These are phyloP conservation scores for Notodonta ziczac DNA, from an alignment of 2,888 invertebrate genomes.

Conservation along the genomic window DNA sequence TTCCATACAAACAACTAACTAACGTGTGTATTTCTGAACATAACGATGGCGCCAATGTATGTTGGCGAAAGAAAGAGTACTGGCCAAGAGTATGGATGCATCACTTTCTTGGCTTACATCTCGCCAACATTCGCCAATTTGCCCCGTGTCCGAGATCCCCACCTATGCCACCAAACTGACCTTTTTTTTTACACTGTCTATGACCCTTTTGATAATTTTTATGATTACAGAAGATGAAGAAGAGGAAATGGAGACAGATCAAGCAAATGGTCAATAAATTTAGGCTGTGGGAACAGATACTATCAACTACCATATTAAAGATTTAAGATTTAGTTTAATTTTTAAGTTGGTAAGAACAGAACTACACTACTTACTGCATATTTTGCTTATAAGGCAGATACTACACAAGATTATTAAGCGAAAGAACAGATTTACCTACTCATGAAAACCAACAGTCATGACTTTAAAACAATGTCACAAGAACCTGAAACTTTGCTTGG, in stretches of 20 bases:
- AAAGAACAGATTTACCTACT: constrained; percentile 46
- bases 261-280: constrained; percentile 64
- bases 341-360: constrained; percentile 67
- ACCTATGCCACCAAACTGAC: too few relatives aligned
- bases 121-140: too few relatives aligned
- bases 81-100: too few relatives aligned
- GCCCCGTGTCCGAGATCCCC: too few relatives aligned
- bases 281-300: constrained; percentile 58
- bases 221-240: constrained; percentile 77
- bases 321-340: constrained; percentile 2
- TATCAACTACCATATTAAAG: constrained; percentile 11
- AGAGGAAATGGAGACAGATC: constrained; percentile 80
- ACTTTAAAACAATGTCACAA: not conserved
- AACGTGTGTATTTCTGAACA: too few relatives aligned
- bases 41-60: too few relatives aligned
- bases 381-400: constrained; percentile 56
- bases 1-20: too few relatives aligned
- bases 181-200: not conserved
- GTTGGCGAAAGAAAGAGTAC: too few relatives aligned
- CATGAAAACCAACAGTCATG: not conserved
- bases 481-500: too few relatives aligned
- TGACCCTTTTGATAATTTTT: constrained; percentile 28
- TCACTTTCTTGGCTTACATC: too few relatives aligned
- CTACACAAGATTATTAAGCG: constrained; percentile 55
- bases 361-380: constrained; percentile 38